Percentiles rank a stretch among this genome's conserved stretches.
Conservation (phyloP, 2,797 vertebrate species). For the Parauchenoglanis ngamensis region DNA sequence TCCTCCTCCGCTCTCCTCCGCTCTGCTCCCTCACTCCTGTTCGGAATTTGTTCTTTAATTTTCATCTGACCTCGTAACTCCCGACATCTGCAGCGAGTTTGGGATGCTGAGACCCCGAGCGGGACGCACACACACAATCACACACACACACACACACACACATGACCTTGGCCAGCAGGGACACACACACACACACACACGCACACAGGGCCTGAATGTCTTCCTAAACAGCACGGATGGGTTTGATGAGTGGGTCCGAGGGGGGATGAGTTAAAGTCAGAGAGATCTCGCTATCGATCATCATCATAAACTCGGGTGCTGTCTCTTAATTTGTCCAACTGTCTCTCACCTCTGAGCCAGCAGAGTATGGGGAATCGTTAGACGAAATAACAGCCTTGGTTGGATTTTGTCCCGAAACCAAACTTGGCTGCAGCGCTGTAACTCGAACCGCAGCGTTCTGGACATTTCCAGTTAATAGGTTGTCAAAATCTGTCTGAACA, state of each 20-base stretch:
- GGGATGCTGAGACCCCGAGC: conserved; percentile 39
- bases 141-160: background rate
- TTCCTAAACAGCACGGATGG: background rate
- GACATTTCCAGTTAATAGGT: conserved; percentile 33
- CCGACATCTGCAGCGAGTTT: conserved; percentile 55
- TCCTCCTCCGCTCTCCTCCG: background rate
- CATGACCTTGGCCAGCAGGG: background rate
- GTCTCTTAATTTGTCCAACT: conserved; percentile 21
- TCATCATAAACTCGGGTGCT: conserved; percentile 7
- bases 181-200: conserved; percentile 16
- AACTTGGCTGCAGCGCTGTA: conserved; percentile 15
- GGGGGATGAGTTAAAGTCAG: background rate
- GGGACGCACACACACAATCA: background rate
- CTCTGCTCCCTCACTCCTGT: conserved; percentile 57
- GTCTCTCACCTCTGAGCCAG: conserved; percentile 1
- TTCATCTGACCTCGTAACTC: conserved; percentile 66
- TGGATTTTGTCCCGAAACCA: conserved; percentile 10
- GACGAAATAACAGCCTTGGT: conserved; percentile 6
- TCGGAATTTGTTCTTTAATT: conserved; percentile 72
- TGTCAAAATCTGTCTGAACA: conserved; percentile 18
- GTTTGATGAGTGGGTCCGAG: conserved; percentile 27
- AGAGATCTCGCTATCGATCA: conserved; percentile 23
- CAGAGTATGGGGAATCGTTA: background rate
- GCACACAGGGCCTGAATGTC: background rate
- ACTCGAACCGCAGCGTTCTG: background rate